Evolutionary conservation across 2,113 vertebrate species (phyloP).

Genomic region (Willisornis vidua): DNA sequence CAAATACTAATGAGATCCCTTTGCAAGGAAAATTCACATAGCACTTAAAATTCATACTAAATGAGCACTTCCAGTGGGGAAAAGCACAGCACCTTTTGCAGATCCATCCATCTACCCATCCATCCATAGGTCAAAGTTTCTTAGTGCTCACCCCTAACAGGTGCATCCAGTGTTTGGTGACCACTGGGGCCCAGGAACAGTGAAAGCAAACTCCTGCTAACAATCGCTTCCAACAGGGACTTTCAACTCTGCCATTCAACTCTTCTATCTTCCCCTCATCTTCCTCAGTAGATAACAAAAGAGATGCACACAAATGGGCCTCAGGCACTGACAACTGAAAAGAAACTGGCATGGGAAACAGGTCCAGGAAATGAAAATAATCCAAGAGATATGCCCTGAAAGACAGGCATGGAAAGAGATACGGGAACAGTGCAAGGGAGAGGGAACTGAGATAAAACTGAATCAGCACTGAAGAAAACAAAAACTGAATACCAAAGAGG

Average conservation of each 20-base stretch:
- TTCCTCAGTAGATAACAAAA: neutral
- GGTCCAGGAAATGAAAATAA: neutral
- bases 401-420: neutral
- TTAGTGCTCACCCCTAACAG: too few species aligned
- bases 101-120: neutral
- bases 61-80: neutral
- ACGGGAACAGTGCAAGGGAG: rapidly evolving
- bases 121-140: neutral
- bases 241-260: neutral
- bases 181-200: neutral
- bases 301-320: neutral
- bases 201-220: neutral
- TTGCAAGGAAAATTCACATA: rapidly evolving
- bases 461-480: neutral
- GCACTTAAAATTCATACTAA: neutral
- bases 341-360: neutral
- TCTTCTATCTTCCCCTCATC: neutral
- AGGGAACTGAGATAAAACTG: constrained; percentile 15
- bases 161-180: rapidly evolving
- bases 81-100: neutral
- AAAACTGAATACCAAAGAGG: neutral
- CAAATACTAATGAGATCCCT: neutral
- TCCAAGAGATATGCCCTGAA: neutral
- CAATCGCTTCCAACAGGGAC: rapidly evolving
- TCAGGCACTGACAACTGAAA: neutral